Percentiles rank a stretch among this genome's conserved stretches.
Conservation (phyloP, 2,797 vertebrate species). For the Novumbra hubbsi region DNA sequence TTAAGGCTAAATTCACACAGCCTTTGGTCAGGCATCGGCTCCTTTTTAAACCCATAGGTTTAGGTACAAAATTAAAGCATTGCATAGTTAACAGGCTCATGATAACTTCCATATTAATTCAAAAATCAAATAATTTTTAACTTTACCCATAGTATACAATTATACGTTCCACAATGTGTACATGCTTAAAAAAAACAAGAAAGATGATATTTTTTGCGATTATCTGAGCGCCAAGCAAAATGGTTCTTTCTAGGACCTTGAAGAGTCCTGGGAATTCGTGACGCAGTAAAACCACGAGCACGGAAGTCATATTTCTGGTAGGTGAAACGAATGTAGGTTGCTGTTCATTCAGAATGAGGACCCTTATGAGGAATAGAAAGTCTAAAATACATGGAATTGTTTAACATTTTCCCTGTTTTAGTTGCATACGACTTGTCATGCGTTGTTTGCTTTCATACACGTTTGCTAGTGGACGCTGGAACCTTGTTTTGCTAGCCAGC, state of each 20-base stretch:
- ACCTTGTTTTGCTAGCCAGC: background rate
- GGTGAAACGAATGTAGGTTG: slow-evolving; percentile 25
- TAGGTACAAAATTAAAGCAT: background rate
- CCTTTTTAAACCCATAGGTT: background rate
- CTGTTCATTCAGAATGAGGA: background rate
- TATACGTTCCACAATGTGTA: background rate
- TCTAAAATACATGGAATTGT: background rate
- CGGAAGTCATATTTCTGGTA: slow-evolving; percentile 44
- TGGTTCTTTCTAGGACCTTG: slow-evolving; percentile 42
- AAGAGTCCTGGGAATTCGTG: background rate
- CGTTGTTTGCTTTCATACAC: background rate
- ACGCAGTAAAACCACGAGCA: slow-evolving; percentile 39
- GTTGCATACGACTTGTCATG: background rate
- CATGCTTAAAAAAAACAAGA: background rate
- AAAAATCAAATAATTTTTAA: background rate
- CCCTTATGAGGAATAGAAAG: background rate
- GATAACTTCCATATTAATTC: background rate
- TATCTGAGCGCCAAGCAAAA: background rate
- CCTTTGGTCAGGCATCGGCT: background rate
- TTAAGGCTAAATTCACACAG: no score
- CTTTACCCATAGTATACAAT: background rate
- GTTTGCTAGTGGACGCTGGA: background rate
- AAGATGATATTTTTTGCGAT: background rate
- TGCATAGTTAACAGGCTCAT: background rate
- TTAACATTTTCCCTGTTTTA: background rate